These are phyloP conservation scores for Agonopterix alstromeriana DNA, from an alignment of 2,888 invertebrate species.

Conservation along the genomic window DNA sequence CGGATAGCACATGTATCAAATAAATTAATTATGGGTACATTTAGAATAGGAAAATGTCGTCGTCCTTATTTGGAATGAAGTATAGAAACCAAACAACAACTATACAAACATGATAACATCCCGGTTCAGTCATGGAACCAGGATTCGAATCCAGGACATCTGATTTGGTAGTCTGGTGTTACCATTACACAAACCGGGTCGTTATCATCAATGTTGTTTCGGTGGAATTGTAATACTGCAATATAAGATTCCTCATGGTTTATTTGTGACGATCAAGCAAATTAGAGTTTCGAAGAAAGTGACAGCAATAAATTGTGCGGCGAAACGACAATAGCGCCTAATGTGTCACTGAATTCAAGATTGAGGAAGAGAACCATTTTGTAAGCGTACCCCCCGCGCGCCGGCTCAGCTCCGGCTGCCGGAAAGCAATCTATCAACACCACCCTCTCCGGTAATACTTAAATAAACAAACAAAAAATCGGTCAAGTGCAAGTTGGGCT, in stretches of 20 bases:
- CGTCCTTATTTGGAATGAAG: no score
- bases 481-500: no score
- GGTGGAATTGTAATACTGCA: neutral
- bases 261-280: slow-evolving; percentile 7
- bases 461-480: slow-evolving; percentile 38
- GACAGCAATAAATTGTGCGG: slow-evolving; percentile 14
- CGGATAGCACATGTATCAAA: no score
- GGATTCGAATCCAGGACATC: no score
- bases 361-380: slow-evolving; percentile 43
- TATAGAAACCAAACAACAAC: no score
- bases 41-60: no score
- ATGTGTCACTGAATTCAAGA: slow-evolving; percentile 37
- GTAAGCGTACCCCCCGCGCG: slow-evolving; percentile 30
- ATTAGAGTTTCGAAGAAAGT: slow-evolving; percentile 13
- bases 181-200: no score
- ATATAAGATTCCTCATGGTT: neutral
- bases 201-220: neutral
- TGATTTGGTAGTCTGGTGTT: no score
- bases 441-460: slow-evolving; percentile 50
- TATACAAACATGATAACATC: no score
- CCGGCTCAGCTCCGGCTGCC: slow-evolving; percentile 24
- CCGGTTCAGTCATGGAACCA: no score
- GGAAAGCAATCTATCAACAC: slow-evolving; percentile 55
- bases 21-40: no score
- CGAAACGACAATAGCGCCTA: slow-evolving; percentile 27